Conservation (phyloP, 2,888 invertebrate species). For the Lepidocyrtinus sp. region DNA sequence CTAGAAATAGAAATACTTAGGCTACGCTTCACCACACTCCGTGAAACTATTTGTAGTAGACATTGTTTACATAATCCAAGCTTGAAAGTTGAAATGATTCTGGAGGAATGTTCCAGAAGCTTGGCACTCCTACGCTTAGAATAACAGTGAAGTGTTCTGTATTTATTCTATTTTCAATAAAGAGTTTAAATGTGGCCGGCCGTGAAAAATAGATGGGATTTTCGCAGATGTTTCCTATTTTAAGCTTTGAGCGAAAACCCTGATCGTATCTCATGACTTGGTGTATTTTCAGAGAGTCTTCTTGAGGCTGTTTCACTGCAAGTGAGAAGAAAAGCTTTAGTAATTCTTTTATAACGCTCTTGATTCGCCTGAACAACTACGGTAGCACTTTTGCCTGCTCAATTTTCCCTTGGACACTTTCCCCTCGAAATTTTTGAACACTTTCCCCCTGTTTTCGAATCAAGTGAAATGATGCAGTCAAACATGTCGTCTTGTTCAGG, state of each 20-base stretch:
- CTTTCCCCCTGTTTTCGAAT: not conserved
- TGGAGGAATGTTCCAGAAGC: not conserved
- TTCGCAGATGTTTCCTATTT: not conserved
- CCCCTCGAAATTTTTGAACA: not conserved
- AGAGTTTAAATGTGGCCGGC: not conserved
- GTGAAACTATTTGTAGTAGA: not conserved
- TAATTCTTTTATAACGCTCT: too few species aligned
- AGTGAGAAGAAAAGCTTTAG: conserved; percentile 10
- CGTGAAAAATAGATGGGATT: conserved; percentile 18
- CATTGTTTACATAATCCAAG: conserved; percentile 14
- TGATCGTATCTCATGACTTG: conserved; percentile 10
- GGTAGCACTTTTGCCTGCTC: not conserved
- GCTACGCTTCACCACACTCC: too few species aligned
- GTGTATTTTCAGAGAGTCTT: not conserved
- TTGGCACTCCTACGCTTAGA: not conserved
- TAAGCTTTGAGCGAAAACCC: not conserved
- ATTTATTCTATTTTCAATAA: conserved; percentile 13
- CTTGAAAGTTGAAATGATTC: not conserved
- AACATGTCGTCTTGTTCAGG: too few species aligned
- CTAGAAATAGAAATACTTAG: not conserved
- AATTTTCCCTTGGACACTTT: conserved; percentile 3
- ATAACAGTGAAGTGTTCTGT: too few species aligned
- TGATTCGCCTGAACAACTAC: too few species aligned
- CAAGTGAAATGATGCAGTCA: too few species aligned
- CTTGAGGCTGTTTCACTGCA: not conserved